phyloP scores from a whole-genome alignment of 2,797 vertebrate species.

The Hydrocynus forskahlii region DNA sequence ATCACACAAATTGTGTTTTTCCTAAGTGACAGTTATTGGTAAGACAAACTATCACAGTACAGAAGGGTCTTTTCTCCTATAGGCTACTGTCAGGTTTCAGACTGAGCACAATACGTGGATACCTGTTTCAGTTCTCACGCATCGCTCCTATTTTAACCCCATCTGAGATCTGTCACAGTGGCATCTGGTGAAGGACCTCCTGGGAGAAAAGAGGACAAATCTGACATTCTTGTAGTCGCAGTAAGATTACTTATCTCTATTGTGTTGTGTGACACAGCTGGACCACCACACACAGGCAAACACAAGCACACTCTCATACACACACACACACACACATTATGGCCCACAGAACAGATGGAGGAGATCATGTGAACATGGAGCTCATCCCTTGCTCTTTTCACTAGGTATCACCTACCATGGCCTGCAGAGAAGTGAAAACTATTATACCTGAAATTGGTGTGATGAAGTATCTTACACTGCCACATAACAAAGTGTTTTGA shows the following conservation, averaged over 20 bases:
- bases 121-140: conserved; percentile 43
- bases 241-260: conserved; percentile 70
- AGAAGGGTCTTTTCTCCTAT: conserved; percentile 8
- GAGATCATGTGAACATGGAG: conserved; percentile 17
- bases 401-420: not conserved
- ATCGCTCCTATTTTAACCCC: conserved; percentile 31
- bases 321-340: conserved; percentile 12
- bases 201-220: conserved; percentile 67
- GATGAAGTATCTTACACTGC: not conserved
- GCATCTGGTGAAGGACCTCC: conserved; percentile 69
- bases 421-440: not conserved
- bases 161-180: conserved; percentile 53
- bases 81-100: conserved; percentile 28
- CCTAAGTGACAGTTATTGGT: conserved; percentile 51
- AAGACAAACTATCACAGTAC: conserved; percentile 42
- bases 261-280: conserved; percentile 52
- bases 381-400: not conserved
- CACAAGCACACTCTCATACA: conserved; percentile 8
- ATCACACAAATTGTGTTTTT: conserved; percentile 36
- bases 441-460: not conserved
- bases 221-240: conserved; percentile 67
- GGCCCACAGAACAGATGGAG: conserved; percentile 35
- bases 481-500: not conserved
- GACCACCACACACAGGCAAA: conserved; percentile 46
- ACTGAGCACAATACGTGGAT: conserved; percentile 31